Percentiles rank a stretch among this genome's conserved stretches.
phyloP scores from a whole-genome alignment of 2,113 vertebrate genomes.

The Rhynchomys soricoides region DNA sequence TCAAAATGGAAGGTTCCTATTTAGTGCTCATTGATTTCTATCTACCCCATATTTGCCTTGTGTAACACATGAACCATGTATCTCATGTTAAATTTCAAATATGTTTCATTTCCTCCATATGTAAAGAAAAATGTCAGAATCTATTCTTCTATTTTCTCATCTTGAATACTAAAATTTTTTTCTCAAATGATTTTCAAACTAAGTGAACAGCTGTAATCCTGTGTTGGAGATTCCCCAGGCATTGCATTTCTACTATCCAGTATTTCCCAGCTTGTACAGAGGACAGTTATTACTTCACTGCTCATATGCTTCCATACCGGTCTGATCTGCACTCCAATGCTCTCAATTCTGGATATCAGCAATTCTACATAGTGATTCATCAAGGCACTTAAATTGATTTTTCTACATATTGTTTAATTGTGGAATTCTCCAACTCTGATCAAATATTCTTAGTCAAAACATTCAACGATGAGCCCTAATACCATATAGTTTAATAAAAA shows the following conservation, averaged over 20 bases:
- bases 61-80: not conserved
- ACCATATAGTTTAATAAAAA: not conserved
- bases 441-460: not conserved
- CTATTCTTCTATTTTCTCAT: not conserved
- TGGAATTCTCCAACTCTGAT: not conserved
- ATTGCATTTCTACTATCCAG: not conserved
- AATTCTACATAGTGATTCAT: not conserved
- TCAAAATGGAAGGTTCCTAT: not conserved
- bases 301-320: not conserved
- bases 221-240: not conserved
- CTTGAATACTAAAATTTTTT: slow-evolving; percentile 14
- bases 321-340: not conserved
- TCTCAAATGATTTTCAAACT: not conserved
- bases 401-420: not conserved
- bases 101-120: not conserved
- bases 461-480: not conserved
- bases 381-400: not conserved
- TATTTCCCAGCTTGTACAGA: not conserved
- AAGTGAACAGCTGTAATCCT: not conserved
- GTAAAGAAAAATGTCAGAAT: not conserved
- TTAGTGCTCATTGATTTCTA: not conserved
- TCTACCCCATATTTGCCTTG: not conserved
- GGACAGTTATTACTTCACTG: not conserved
- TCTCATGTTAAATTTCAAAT: not conserved
- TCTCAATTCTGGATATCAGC: not conserved